Evolutionary conservation across 2,113 vertebrate genomes (phyloP).

Genomic region (Mormoops blainvillei): DNA sequence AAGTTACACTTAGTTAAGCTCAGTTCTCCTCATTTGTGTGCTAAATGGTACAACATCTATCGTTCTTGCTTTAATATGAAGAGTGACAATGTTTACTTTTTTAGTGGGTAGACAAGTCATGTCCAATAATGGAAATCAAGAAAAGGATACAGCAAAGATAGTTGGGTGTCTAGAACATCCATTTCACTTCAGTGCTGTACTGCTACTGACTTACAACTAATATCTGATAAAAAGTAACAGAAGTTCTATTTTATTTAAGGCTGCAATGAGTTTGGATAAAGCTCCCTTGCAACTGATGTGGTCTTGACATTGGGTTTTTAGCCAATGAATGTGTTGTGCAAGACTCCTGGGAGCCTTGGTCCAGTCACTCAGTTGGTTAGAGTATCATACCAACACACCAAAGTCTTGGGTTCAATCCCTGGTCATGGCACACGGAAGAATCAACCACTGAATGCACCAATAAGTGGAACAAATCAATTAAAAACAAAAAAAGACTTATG

Average conservation of each 20-base stretch:
- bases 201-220: not conserved
- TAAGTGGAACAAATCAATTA: too few species aligned
- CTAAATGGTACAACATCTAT: not conserved
- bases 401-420: too few species aligned
- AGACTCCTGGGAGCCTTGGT: not conserved
- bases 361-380: too few species aligned
- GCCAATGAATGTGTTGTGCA: not conserved
- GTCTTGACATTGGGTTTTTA: not conserved
- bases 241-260: not conserved
- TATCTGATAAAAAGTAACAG: not conserved
- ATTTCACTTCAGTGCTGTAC: not conserved
- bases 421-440: too few species aligned
- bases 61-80: not conserved
- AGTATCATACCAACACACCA: too few species aligned
- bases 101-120: not conserved
- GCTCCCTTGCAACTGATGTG: not conserved
- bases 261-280: not conserved
- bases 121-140: not conserved
- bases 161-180: not conserved
- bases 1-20: not conserved
- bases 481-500: not conserved
- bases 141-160: not conserved
- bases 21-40: not conserved
- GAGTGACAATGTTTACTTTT: not conserved
- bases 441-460: too few species aligned